Base-by-base conservation (phyloP, 2,888 invertebrate genomes). In the Lysandra coridon region DNA sequence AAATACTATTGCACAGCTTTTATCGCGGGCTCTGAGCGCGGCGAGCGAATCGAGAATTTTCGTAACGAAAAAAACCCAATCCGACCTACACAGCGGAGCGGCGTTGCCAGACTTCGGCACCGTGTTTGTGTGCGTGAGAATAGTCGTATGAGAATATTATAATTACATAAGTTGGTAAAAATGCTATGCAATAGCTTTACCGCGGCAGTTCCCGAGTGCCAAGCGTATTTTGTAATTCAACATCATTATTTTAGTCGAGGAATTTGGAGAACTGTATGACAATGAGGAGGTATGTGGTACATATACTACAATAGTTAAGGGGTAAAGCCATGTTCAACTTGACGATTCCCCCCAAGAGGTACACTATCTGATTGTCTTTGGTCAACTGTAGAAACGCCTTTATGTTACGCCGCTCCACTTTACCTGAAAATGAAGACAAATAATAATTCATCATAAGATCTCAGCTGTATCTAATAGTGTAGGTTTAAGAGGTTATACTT, bases 201-300 rank as follows among this genome's bases (percentile, higher is more conserved):
- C 10, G 44, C 44, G 10, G 10, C 44, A 10, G 0, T 44, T 2
- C 2, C 44, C 44, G 7, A 40, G 40, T 40, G 7, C 44, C 7
- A 44, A 1, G 10, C 10, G 7, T 44, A 44, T 7, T 44, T 44
- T 49, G 0, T 49, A 2, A 49, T 49, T 49, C 49, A 49, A 49
- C 10, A 69, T 17, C 1, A 69, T 30, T 30, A 64, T 14, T 14
- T 84, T 84, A 92, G 81, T 92, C 92, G 37, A 93, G 87, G 82
- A 92, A 92, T 83, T 93, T 93, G 0, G 92, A 90, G 81, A 93
- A 93, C 82, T 93, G 93, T 83, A 93, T 89, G 37, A 91, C 86
- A 62, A 93, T 92, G 62, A 93, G 90, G 0, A 93, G 84, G 79
- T 93, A 93, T 0, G 93, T 92, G 2, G 91, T 90, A 82, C 93